Evolutionary conservation across 2,888 invertebrate genomes (phyloP).

Genomic region (Xylophagus ater): DNA sequence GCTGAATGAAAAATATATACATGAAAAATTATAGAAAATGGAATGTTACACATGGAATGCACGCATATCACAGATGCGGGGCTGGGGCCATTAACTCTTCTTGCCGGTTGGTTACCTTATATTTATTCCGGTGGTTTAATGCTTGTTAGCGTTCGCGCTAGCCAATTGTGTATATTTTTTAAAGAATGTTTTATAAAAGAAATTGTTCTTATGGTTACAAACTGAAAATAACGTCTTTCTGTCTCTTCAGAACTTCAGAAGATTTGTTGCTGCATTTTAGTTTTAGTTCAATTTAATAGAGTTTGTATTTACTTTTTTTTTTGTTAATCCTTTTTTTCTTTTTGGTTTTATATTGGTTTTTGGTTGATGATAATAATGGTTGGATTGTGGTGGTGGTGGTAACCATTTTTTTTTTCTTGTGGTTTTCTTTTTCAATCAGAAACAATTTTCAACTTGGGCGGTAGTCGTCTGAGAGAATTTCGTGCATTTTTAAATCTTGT

Average conservation of each 20-base stretch:
- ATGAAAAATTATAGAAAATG: too few species aligned
- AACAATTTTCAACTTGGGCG: conserved; percentile 20
- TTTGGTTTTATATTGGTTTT: background rate
- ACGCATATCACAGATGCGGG: background rate
- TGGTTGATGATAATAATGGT: too few species aligned
- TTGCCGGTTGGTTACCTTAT: conserved; percentile 8
- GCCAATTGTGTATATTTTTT: conserved; percentile 11
- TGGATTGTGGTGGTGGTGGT: too few species aligned
- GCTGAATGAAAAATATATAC: background rate
- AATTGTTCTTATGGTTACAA: conserved; percentile 1
- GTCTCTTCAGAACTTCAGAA: background rate
- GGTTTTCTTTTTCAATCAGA: conserved; percentile 10
- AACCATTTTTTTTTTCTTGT: conserved; percentile 1
- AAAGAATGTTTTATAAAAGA: conserved; percentile 4
- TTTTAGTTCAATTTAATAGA: background rate
- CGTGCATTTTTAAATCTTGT: conserved; percentile 16
- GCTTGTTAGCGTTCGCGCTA: conserved; percentile 15
- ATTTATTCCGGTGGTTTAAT: conserved; percentile 17
- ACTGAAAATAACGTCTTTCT: conserved; percentile 6
- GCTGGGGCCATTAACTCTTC: conserved; percentile 12
- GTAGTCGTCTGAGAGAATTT: conserved; percentile 18
- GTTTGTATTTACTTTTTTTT: background rate
- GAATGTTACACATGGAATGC: too few species aligned
- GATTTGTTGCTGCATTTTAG: background rate
- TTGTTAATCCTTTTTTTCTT: conserved; percentile 7